Evolutionary conservation across 30 jellyfish, hydroid and myxozoan genomes (phyloP).

Genomic region (Aurelia sp.): DNA sequence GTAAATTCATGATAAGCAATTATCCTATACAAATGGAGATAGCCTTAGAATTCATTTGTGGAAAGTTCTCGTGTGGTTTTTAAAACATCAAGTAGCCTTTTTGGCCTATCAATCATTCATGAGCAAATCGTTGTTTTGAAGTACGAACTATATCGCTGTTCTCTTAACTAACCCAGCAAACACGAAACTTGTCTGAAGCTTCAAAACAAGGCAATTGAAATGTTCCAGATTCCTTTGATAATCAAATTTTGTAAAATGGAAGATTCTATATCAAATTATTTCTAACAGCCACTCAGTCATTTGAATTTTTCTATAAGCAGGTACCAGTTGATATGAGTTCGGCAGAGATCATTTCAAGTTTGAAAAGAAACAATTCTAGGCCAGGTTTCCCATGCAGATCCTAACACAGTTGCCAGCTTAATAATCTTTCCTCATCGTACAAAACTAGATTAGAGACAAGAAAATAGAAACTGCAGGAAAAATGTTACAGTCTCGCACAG

Average conservation of each 20-base stretch:
- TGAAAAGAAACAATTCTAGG: constrained; percentile 12
- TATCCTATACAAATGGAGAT: background rate
- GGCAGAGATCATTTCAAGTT: constrained; percentile 67
- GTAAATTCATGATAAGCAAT: background rate
- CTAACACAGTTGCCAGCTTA: too few relatives aligned
- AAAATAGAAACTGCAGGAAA: too few relatives aligned
- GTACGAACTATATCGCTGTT: constrained; percentile 49
- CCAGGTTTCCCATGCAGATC: background rate
- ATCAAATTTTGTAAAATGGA: too few relatives aligned
- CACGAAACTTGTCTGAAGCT: background rate
- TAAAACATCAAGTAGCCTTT: constrained; percentile 60
- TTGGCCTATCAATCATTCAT: constrained; percentile 57
- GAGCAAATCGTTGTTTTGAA: constrained; percentile 48
- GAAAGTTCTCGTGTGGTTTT: background rate
- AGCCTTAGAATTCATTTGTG: constrained; percentile 2
- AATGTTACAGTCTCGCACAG: background rate
- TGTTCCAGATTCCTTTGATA: too few relatives aligned
- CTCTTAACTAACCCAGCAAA: constrained; percentile 20
- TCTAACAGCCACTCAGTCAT: background rate
- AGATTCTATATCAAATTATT: background rate
- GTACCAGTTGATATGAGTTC: constrained; percentile 57
- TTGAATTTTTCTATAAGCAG: constrained; percentile 29
- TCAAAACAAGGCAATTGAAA: too few relatives aligned
- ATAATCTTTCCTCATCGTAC: too few relatives aligned
- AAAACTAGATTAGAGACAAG: too few relatives aligned